These are phyloP conservation scores for Hypolimnas misippus DNA, from an alignment of 2,888 invertebrate genomes.

Conservation along the genomic window DNA sequence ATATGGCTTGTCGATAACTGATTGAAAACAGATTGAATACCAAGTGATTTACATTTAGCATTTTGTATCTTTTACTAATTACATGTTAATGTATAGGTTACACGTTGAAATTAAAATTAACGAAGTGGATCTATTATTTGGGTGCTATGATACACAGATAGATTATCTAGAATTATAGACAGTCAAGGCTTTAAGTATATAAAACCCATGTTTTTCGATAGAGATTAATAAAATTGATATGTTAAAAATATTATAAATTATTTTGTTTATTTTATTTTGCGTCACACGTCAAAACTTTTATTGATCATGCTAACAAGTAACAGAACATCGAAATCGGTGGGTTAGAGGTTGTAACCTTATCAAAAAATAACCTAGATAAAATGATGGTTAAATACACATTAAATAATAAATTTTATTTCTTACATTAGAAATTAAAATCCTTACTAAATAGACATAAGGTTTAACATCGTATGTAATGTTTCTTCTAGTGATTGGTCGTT, in stretches of 20 bases:
- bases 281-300: neutral
- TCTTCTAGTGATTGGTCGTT: constrained; percentile 8
- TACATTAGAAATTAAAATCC: neutral
- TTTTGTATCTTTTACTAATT: too few relatives aligned
- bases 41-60: too few relatives aligned
- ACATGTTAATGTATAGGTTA: too few relatives aligned
- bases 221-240: neutral
- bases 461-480: constrained; percentile 9
- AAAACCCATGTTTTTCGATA: too few relatives aligned
- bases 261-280: neutral
- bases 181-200: too few relatives aligned
- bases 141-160: too few relatives aligned
- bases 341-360: constrained; percentile 58
- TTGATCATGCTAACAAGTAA: constrained; percentile 9
- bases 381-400: constrained; percentile 15
- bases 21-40: too few relatives aligned
- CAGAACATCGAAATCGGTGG: constrained; percentile 32
- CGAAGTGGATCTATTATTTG: too few relatives aligned
- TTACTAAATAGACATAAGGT: constrained; percentile 8
- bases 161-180: too few relatives aligned
- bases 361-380: constrained; percentile 56
- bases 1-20: too few relatives aligned
- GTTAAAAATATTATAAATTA: neutral
- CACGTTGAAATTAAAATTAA: too few relatives aligned
- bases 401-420: neutral